Conservation (phyloP, 2,888 invertebrate genomes). For the Iphiclides podalirius region DNA sequence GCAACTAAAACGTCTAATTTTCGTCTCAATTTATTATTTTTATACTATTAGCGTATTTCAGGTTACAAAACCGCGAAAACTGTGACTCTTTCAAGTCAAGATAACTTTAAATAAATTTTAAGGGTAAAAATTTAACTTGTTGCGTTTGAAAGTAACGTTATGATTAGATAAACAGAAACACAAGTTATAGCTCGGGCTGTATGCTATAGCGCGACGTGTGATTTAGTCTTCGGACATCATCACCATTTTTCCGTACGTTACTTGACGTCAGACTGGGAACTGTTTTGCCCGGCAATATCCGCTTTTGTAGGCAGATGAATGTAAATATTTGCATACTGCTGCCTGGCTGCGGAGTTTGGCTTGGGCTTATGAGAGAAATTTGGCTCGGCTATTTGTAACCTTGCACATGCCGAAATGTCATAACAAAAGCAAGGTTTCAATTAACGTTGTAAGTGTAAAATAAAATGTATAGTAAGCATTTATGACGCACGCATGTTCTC, state of each 20-base stretch:
- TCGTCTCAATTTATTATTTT: too few species aligned
- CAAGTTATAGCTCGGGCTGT: too few species aligned
- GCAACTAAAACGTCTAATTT: too few species aligned
- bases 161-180: slow-evolving; percentile 11
- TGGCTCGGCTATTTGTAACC: slow-evolving; percentile 12
- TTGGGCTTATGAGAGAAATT: slow-evolving; percentile 28
- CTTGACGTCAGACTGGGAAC: slow-evolving; percentile 56
- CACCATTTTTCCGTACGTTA: slow-evolving; percentile 22
- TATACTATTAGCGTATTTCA: too few species aligned
- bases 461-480: slow-evolving; percentile 19
- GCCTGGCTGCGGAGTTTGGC: slow-evolving; percentile 34
- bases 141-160: too few species aligned
- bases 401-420: neutral
- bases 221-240: slow-evolving; percentile 2
- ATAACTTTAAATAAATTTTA: too few species aligned
- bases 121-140: too few species aligned
- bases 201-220: too few species aligned
- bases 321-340: slow-evolving; percentile 58
- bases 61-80: too few species aligned
- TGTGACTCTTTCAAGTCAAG: too few species aligned
- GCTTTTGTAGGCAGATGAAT: slow-evolving; percentile 44
- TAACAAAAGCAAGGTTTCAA: slow-evolving; percentile 10
- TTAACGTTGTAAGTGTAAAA: slow-evolving; percentile 13
- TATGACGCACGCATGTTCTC: slow-evolving; percentile 58
- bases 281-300: slow-evolving; percentile 53